phyloP scores from a whole-genome alignment of 2,888 invertebrate species.

The Linhomoeus sp. region DNA sequence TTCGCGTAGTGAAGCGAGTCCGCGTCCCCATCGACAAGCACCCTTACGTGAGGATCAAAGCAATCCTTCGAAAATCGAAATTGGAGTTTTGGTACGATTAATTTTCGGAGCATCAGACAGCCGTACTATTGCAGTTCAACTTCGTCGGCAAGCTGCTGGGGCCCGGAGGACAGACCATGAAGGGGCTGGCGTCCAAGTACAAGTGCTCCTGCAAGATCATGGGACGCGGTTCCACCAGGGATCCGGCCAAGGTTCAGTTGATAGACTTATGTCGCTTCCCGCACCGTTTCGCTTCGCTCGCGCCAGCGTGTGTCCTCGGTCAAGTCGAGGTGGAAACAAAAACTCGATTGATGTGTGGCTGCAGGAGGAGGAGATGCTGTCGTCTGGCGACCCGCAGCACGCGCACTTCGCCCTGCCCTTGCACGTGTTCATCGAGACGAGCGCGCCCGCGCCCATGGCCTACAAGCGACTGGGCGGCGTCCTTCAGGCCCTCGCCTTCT shows the following conservation, averaged over 20 bases:
- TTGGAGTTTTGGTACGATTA: no score
- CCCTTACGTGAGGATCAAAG: slow-evolving; percentile 15
- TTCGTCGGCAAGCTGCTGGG: slow-evolving; percentile 27
- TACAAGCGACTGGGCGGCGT: slow-evolving; percentile 23
- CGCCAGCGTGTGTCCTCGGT: no score
- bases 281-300: no score
- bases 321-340: no score
- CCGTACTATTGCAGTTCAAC: no score
- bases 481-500: background rate
- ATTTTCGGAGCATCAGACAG: no score
- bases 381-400: slow-evolving; percentile 23
- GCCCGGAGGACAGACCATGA: slow-evolving; percentile 24
- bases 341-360: background rate
- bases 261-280: no score
- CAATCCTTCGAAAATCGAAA: no score
- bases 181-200: slow-evolving; percentile 20
- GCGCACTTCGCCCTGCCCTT: slow-evolving; percentile 26
- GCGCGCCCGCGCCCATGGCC: slow-evolving; percentile 21
- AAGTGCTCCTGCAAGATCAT: slow-evolving; percentile 27
- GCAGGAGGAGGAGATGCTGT: slow-evolving; percentile 19
- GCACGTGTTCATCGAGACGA: slow-evolving; percentile 25
- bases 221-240: slow-evolving; percentile 25
- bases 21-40: slow-evolving; percentile 23
- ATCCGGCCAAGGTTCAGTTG: slow-evolving; percentile 14
- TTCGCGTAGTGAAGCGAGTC: slow-evolving; percentile 22